These are phyloP conservation scores for Phortica magna DNA, from an alignment of 2,888 invertebrate species.

Conservation along the genomic window DNA sequence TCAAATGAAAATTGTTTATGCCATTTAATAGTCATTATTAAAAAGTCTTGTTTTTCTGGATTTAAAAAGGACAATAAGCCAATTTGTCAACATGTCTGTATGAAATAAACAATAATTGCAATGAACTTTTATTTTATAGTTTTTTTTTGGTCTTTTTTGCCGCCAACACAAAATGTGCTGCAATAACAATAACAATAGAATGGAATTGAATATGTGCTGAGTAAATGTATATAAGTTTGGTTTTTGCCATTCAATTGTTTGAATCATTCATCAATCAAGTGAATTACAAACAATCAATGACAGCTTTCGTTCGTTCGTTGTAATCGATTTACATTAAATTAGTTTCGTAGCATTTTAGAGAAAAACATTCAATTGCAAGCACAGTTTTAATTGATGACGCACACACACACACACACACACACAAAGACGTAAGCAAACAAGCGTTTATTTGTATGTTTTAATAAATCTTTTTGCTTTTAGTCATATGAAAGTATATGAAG, in stretches of 20 bases:
- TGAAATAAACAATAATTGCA: no score
- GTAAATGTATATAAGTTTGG: neutral
- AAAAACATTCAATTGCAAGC: neutral
- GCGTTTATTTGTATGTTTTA: neutral
- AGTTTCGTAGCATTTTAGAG: neutral
- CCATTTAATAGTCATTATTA: no score
- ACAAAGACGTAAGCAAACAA: neutral
- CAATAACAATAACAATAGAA: no score
- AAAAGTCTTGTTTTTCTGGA: no score
- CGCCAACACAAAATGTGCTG: no score
- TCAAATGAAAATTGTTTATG: no score
- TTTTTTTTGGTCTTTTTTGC: no score
- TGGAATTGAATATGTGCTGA: no score
- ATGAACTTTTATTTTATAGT: no score
- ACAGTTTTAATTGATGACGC: constrained; percentile 3
- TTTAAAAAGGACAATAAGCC: no score
- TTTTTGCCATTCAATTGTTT: neutral
- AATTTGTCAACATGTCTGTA: no score
- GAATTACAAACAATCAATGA: neutral
- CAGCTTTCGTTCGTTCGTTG: neutral
- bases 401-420: neutral
- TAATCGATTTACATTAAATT: constrained; percentile 10
- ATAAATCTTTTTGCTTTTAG: neutral
- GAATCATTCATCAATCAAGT: neutral
- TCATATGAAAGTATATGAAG: no score